Evolutionary conservation across 2,113 vertebrate species (phyloP).

Genomic region (Atlantisia rogersi): DNA sequence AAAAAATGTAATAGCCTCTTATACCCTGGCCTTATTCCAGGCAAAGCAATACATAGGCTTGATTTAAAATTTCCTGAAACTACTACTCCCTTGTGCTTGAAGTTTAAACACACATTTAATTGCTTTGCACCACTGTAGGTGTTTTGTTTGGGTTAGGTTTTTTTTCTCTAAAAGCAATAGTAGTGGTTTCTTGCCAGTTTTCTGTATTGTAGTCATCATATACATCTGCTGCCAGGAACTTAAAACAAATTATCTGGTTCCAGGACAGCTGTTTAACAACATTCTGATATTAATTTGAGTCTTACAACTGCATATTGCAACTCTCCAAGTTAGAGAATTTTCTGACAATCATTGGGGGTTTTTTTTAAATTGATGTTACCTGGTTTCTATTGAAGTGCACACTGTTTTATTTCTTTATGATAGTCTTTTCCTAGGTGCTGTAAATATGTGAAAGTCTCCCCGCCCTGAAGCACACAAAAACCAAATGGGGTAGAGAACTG

Average conservation of each 20-base stretch:
- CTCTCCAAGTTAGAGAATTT: not conserved
- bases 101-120: not conserved
- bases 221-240: not conserved
- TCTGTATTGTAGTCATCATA: not conserved
- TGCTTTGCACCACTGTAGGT: not conserved
- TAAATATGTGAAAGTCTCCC: not conserved
- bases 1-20: not conserved
- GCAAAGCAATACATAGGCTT: not conserved
- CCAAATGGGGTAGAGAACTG: not conserved
- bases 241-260: not conserved
- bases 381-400: not conserved
- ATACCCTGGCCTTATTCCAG: not conserved
- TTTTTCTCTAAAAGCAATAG: not conserved
- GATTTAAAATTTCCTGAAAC: not conserved
- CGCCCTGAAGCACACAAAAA: not conserved
- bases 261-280: not conserved
- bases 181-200: not conserved
- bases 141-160: too few relatives aligned
- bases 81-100: not conserved
- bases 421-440: not conserved
- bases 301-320: not conserved
- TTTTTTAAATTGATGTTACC: not conserved
- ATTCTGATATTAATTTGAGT: not conserved
- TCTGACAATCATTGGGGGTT: not conserved
- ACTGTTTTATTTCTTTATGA: not conserved